Base-by-base conservation (phyloP, 2,888 invertebrate species). In the Drosophila mercatorum region DNA sequence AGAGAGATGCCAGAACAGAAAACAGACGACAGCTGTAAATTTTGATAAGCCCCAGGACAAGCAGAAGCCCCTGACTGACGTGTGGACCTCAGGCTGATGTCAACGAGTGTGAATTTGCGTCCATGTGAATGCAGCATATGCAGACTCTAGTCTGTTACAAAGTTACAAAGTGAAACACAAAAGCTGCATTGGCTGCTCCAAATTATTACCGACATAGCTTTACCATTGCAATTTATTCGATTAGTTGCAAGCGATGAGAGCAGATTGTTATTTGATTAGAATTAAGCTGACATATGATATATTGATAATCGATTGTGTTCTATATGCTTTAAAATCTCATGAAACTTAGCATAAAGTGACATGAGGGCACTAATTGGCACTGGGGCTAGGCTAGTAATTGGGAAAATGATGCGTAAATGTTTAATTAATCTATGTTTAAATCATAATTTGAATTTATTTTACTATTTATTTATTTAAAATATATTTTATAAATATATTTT, bases 21-120 rank as follows among this genome's bases (percentile, higher is more conserved):
- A 51, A 65, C 66, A 69, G 76, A 64, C 80, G 83, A 81, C 83
- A 84, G 83, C 83, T 83, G 83, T 75, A 73, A 77, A 83, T 77
- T 81, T 75, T 73, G 85, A 83, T 83, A 83, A 85, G 85, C 71
- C 71, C 61, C 71, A 62, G 61, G 67, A 72, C 79, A 63, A 58
- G 38, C 62, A 57, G 40, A 51, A 69, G 64, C 49, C 75, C 72
- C 56, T 61, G 57, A 61, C 68, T 72, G 75, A 68, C 72, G 53
- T 61, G 62, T 61, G 62, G 57, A 61, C 66, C 53, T 57, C 63
- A 38, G 41, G 11, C 22, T 28, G 57, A 43, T 53, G 60, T 40
- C 44, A 75, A 46, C 12, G 67, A 53, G 63, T 60, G 65, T 65
- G 61, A 58, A 38, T 40, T 34, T 17, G 59, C 7, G 31, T 34